Evolutionary conservation across 1,140 invertebrate genomes (phyloP).

Genomic region (Hermetia illucens): DNA sequence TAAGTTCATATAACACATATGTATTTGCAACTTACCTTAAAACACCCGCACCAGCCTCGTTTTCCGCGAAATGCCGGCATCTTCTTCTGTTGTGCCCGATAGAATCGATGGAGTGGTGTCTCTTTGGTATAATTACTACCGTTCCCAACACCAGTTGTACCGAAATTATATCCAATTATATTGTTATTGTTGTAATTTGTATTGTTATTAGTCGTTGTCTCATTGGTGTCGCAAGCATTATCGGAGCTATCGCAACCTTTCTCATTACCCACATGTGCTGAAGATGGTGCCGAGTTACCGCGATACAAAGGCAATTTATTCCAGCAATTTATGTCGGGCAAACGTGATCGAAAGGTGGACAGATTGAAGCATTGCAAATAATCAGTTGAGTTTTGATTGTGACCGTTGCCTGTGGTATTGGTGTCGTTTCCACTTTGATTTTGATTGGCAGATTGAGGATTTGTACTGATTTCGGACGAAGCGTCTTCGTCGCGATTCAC

Average conservation of each 20-base stretch:
- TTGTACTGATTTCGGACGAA: too few species aligned
- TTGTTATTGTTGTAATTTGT: conserved; percentile 21
- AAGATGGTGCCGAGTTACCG: too few species aligned
- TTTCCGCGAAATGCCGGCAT: conserved; percentile 41
- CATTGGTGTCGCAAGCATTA: too few species aligned
- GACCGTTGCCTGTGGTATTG: too few species aligned
- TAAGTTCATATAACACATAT: too few species aligned
- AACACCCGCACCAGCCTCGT: conserved; percentile 45
- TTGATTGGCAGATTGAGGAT: too few species aligned
- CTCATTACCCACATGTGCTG: too few species aligned
- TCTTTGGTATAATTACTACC: conserved; percentile 8
- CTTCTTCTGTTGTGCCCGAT: conserved; percentile 27
- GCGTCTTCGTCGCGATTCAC: too few species aligned
- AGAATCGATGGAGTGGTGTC: conserved; percentile 28
- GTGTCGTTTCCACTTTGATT: too few species aligned
- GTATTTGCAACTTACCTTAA: conserved; percentile 38
- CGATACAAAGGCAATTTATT: conserved; percentile 13
- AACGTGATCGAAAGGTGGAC: conserved; percentile 20
- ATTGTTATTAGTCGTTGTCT: conserved; percentile 4
- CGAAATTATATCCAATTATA: conserved; percentile 28
- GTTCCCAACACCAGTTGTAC: conserved; percentile 8
- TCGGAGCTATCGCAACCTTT: too few species aligned
- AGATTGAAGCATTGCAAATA: too few species aligned
- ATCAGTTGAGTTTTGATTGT: too few species aligned
- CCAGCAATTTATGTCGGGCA: conserved; percentile 25